Conservation (phyloP, 64 coral and sea anemone genomes). For the Cladopsammia gracilis region DNA sequence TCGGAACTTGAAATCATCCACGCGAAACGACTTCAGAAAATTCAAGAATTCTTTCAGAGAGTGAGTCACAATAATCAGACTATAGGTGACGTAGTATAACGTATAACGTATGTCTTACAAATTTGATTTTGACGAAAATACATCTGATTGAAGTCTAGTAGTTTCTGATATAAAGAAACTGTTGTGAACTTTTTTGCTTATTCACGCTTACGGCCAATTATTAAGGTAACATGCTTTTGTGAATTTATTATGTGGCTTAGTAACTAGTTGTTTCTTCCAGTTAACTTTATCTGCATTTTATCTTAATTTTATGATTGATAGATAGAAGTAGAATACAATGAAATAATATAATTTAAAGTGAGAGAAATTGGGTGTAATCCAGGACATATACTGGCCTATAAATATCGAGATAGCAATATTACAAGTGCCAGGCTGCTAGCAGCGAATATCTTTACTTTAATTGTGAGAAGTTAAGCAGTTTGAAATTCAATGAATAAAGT, state of each 20-base stretch:
- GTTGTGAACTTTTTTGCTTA: too few species aligned
- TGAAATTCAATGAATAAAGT: neutral
- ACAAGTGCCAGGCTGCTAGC: neutral
- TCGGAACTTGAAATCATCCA: neutral
- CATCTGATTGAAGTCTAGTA: neutral
- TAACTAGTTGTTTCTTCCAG: too few species aligned
- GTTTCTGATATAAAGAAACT: neutral
- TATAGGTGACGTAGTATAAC: neutral
- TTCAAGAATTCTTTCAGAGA: neutral
- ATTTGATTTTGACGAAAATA: neutral
- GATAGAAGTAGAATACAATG: neutral
- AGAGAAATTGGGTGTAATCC: neutral
- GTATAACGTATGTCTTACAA: neutral
- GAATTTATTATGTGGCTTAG: too few species aligned
- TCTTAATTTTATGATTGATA: neutral
- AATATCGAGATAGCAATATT: constrained; percentile 15
- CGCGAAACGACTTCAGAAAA: neutral
- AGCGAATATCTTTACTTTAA: neutral
- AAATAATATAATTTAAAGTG: neutral
- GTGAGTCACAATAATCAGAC: neutral
- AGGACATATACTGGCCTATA: neutral
- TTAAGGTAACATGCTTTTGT: too few species aligned
- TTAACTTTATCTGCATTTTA: neutral
- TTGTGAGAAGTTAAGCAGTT: neutral
- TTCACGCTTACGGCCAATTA: too few species aligned